Evolutionary conservation across 2,797 vertebrate genomes (phyloP), one percentile per base, ranked within the genome.

Genomic region (Selene dorsalis): DNA sequence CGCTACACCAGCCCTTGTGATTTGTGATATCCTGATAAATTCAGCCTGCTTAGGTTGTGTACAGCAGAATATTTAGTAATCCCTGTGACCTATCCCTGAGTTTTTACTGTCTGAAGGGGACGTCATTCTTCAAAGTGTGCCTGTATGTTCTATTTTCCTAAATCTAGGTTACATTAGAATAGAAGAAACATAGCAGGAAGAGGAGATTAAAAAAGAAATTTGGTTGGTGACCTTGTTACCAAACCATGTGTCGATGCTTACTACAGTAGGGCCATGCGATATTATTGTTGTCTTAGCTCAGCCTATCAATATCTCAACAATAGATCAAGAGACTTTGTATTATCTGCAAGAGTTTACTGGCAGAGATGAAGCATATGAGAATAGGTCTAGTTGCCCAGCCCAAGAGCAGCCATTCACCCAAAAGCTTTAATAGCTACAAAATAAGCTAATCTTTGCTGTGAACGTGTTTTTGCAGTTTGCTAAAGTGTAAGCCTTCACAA

Each of bases 1-100:
- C 0, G 68, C 73, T 10, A 69, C 88, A 66, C 73, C 66, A 32
- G 14, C 60, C 61, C 69, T 39, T 69, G 22, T 72, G 80, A 77
- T 84, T 88, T 84, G 78, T 67, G 58, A 81, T 82, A 66, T 88
- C 60, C 77, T 76, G 70, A 81, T 89, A 72, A 83, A 83, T 85
- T 86, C 50, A 24, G 45, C 38, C 72, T 45, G 79, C 73, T 77
- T 82, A 60, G 69, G 50, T 52, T 75, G 73, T 79, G 83, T 50
- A 50, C 12, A 1, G 61, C 73, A 55, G 62, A 52, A 53, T 81
- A 60, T 89, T 63, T 84, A 43, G 74, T 88, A 85, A 89, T 88
- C 76, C 80, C 65, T 4, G 24, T 7, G 80, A 84, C 84, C 85
- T 84, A 74, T 26, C 70, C 69, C 45, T 70, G 66, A 76, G 52